phyloP scores from a whole-genome alignment of 2,113 vertebrate species.

The Myotis lucifugus region DNA sequence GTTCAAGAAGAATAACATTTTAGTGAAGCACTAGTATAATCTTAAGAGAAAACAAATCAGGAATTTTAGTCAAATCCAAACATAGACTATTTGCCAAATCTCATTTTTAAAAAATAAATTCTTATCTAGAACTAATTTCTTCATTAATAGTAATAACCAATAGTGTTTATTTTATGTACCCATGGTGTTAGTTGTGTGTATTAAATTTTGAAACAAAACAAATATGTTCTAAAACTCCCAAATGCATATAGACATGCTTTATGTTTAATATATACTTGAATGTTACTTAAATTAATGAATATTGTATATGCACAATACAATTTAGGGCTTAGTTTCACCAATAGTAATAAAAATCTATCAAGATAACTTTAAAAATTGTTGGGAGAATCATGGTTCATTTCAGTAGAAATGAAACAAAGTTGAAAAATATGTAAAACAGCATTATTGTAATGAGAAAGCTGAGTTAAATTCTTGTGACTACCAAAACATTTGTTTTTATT shows the following conservation, averaged over 20 bases:
- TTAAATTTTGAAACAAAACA: background rate
- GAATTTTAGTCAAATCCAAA: background rate
- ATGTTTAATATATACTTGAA: background rate
- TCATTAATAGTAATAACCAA: background rate
- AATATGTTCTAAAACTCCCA: background rate
- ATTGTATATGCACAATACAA: background rate
- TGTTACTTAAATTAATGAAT: background rate
- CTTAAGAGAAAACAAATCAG: background rate
- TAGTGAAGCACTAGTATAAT: background rate
- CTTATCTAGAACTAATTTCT: background rate
- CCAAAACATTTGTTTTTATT: slow-evolving; percentile 57
- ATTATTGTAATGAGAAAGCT: slow-evolving; percentile 8
- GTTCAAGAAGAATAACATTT: background rate
- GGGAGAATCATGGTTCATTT: background rate
- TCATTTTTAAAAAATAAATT: background rate
- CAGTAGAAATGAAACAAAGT: slow-evolving; percentile 15
- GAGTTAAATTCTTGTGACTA: slow-evolving; percentile 21
- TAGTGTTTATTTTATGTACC: background rate
- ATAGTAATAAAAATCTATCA: background rate
- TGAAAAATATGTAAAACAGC: background rate
- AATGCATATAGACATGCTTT: background rate
- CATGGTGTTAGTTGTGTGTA: background rate
- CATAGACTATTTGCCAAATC: background rate
- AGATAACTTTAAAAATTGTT: background rate
- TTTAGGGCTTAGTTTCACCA: background rate